Base-by-base conservation (phyloP, 2,113 vertebrate species). In the Panthera tigris region DNA sequence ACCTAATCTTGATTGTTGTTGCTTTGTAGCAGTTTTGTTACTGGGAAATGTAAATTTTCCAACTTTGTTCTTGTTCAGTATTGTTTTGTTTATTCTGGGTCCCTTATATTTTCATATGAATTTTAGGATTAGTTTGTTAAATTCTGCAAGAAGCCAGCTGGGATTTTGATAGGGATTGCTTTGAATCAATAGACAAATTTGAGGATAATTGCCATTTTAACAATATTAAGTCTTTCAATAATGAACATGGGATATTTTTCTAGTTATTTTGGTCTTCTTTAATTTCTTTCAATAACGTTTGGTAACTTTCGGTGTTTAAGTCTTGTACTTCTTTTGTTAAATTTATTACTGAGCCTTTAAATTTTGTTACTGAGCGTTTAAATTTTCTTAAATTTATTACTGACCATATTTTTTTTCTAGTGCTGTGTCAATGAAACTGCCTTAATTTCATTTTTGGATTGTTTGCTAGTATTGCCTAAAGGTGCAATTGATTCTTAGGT, bases 21-120 rank as follows among this genome's bases (percentile, higher is more conserved):
- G 13, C 74, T 91, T 95, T 84, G 11, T 82, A 86, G 81, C 66
- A 55, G 7, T 95, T 91, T 81, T 87, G 90, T 83, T 73, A 78
- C 36, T 69, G 33, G 31, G 27, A 92, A 90, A 14, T 80, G 0
- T 45, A 86, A 76, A 25, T 55, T 15, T 81, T 95, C 33, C 33
- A 52, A 27, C 33, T 81, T 85, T 61, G 13, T 74, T 74, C 14
- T 89, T 87, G 45, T 71, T 91, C n/a, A n/a, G 65, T 23, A 76
- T 95, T 39, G 14, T 39, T 89, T 93, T 93, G 63, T 33, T 36
- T 78, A 15, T 84, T 84, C 25, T 76, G 79, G 29, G 6, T 78
- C 36, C 25, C n/a, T 96, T 65, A 29, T 33, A 93, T 79, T 63
- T 78, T 18, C 69, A 52, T 71, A 31, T 3, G 31, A 78, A 84